A percentile compares a stretch with the other conserved stretches of the same genome.
Evolutionary conservation across 2,797 vertebrate genomes (phyloP).

Genomic region (Crocidura indochinensis): DNA sequence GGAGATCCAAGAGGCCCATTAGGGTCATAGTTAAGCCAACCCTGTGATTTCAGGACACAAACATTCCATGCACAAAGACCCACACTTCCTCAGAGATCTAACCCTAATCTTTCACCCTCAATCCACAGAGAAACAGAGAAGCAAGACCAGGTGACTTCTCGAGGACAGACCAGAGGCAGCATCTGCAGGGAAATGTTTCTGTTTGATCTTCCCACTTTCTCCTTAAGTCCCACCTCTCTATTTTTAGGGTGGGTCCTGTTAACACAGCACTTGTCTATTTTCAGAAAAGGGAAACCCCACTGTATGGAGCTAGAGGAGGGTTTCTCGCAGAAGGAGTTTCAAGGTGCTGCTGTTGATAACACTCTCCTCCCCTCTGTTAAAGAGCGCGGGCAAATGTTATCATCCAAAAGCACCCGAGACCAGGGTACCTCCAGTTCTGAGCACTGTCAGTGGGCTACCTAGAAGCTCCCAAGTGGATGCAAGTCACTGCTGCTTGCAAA

Average conservation of each 20-base stretch:
- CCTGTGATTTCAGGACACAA: slow-evolving; percentile 63
- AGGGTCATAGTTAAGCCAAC: slow-evolving; percentile 64
- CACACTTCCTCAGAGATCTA: slow-evolving; percentile 27
- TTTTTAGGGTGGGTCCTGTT: slow-evolving; percentile 1
- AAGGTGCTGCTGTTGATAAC: slow-evolving; percentile 74
- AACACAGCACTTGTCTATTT: slow-evolving; percentile 11
- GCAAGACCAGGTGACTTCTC: neutral
- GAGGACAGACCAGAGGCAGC: neutral
- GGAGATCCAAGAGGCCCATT: slow-evolving; percentile 42
- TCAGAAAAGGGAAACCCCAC: slow-evolving; percentile 49
- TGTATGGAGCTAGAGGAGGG: neutral
- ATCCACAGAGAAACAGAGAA: neutral
- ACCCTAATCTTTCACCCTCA: neutral
- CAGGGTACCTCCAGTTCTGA: slow-evolving; percentile 60
- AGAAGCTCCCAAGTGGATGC: slow-evolving; percentile 47
- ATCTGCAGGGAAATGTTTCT: neutral
- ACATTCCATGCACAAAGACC: neutral
- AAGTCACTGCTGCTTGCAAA: slow-evolving; percentile 17
- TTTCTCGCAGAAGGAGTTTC: slow-evolving; percentile 55
- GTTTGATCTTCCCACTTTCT: neutral
- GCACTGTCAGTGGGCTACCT: slow-evolving; percentile 35
- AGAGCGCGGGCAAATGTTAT: slow-evolving; percentile 76
- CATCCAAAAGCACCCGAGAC: slow-evolving; percentile 71
- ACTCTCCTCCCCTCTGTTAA: slow-evolving; percentile 53
- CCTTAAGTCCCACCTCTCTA: slow-evolving; percentile 3